phyloP scores from a whole-genome alignment of 1,140 invertebrate genomes.

The Penaeus vannamei region DNA sequence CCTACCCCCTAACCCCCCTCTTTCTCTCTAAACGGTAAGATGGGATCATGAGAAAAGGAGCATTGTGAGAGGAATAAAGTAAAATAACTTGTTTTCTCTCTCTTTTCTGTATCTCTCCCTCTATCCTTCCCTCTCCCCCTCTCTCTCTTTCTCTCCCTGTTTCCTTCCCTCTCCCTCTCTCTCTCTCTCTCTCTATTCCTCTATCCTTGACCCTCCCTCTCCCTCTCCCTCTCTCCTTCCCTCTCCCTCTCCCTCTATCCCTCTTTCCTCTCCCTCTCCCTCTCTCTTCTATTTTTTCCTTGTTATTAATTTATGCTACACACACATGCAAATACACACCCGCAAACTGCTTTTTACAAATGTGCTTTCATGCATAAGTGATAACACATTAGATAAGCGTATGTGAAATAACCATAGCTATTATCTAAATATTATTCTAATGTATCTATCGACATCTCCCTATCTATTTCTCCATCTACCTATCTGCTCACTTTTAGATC shows the following conservation, averaged over 20 bases:
- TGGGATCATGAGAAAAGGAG: no score
- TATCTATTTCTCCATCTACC: no score
- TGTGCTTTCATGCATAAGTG: no score
- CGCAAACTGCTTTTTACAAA: no score
- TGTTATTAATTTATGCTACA: no score
- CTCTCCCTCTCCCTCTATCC: background rate
- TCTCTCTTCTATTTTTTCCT: background rate
- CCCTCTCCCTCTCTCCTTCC: background rate
- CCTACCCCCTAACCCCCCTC: background rate
- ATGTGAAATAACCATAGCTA: no score
- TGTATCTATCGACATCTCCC: no score
- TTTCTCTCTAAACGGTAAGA: background rate
- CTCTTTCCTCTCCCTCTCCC: background rate
- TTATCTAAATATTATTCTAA: no score
- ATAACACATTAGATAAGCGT: no score
- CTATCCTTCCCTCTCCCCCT: background rate
- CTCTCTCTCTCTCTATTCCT: background rate
- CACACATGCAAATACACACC: no score
- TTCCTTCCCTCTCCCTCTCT: background rate
- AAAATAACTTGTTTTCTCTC: background rate
- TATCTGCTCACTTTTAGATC: no score
- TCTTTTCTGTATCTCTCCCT: background rate
- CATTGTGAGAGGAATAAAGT: no score
- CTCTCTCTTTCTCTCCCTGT: background rate
- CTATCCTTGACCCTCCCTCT: background rate